Base-by-base conservation (phyloP, 1,140 invertebrate genomes). In the Medauroidea extradentata region DNA sequence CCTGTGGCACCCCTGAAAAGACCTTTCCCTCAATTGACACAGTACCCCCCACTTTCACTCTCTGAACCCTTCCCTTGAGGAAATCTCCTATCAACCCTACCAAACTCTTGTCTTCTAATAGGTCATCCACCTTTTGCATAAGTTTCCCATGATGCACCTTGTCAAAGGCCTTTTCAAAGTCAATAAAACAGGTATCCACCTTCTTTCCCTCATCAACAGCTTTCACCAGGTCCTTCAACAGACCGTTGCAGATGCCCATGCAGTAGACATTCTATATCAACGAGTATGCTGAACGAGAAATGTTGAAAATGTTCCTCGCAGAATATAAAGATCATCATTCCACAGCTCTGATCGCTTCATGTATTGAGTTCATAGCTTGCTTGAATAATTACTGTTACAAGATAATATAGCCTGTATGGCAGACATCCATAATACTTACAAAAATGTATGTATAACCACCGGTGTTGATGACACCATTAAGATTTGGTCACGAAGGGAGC, bases 281-380 rank as follows among this genome's bases (percentile, higher is more conserved):
- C 25, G 25, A 53, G 21, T 13, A 24, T 53, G 52, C 34, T 53
- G 9, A 11, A 19, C 52, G 24, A 53, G 18, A 53, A 34, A 53
- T 53, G 52, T 53, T 9, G 38, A 24, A 53, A 53, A 53, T 53
- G 52, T 53, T 21, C 25, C 23, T 42, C 52, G 52, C 14, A 53
- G 24, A 21, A 9, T 7, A 19, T 21, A 34, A 27, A 29, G 19
- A 53, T 27, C 52, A 53, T 29, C 24, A 34, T 53, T 3, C 34
- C 19, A 34, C 52, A 53, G 52, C 24, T 21, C 11, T 39, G 14
- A 7, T 41, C 14, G 8, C 52, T 21, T 53, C 52, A 7, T 11
- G 11, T 41, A 53, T 34, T 24, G 52, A 53, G 38, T 41, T 53
- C 38, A 24, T 53, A 41, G 52, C 18, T 14, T 53, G 52, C 14